Conservation (phyloP, 2,797 vertebrate genomes). For the Peromyscus eremicus region DNA sequence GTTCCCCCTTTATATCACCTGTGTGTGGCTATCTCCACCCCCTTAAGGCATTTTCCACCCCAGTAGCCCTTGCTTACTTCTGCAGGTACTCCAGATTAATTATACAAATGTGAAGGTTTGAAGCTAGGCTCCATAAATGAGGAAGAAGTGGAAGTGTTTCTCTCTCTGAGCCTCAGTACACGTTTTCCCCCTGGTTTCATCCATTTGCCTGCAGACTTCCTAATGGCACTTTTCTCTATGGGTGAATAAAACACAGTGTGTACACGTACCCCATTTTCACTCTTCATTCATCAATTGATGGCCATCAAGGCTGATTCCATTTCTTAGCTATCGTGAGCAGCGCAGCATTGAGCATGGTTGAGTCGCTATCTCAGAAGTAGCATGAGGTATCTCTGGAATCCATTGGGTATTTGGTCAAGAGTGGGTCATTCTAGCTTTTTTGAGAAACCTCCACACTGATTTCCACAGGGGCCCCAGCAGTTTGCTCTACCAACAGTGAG, state of each 20-base stretch:
- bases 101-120: background rate
- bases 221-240: background rate
- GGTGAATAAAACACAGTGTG: background rate
- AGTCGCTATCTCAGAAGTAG: background rate
- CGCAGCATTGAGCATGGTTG: background rate
- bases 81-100: background rate
- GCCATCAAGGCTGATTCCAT: background rate
- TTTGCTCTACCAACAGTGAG: background rate
- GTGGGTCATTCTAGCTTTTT: background rate
- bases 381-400: background rate
- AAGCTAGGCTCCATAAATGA: background rate
- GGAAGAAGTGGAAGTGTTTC: background rate
- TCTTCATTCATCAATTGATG: no score
- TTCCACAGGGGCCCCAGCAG: fast-evolving
- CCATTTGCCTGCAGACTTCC: background rate
- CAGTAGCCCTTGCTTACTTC: background rate
- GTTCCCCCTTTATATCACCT: background rate
- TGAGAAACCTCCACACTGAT: background rate
- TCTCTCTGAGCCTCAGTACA: background rate
- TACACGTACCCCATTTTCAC: background rate
- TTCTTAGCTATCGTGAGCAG: background rate
- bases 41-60: no score
- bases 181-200: background rate
- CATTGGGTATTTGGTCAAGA: no score
- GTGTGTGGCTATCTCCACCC: background rate